Evolutionary conservation across 2,888 invertebrate species (phyloP), one percentile per base, ranked within the genome.

Genomic region (Chouioia cunea): DNA sequence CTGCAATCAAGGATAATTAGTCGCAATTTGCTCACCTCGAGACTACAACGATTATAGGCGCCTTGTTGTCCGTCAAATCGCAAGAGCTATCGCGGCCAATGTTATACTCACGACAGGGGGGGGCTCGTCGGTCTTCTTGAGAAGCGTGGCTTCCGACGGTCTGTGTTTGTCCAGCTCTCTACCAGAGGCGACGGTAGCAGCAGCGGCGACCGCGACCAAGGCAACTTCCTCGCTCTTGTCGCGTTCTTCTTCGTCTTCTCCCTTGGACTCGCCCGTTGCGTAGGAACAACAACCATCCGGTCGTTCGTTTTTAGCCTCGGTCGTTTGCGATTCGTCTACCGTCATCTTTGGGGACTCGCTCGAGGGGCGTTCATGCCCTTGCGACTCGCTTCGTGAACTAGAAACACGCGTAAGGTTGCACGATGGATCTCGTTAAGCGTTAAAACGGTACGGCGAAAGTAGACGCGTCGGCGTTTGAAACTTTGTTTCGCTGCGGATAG

Each of bases 1-100:
- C 82, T 82, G 59, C 12, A 71, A 66, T 27, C 6, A 44, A 56
- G 6, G 6, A 36, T 36, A 12, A 36, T 36, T 36, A 27, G 27
- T 27, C 6, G 27, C 27, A n/a, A n/a, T n/a, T n/a, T n/a, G n/a
- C n/a, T n/a, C n/a, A n/a, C n/a, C n/a, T n/a, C n/a, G n/a, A n/a
- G n/a, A n/a, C n/a, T n/a, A n/a, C n/a, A n/a, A n/a, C n/a, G n/a
- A n/a, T n/a, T n/a, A n/a, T n/a, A n/a, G n/a, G n/a, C n/a, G n/a
- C n/a, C n/a, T n/a, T n/a, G n/a, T n/a, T n/a, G n/a, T n/a, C n/a
- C n/a, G n/a, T n/a, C n/a, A n/a, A n/a, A n/a, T n/a, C n/a, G n/a
- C n/a, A n/a, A n/a, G n/a, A n/a, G n/a, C n/a, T n/a, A n/a, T n/a
- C n/a, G n/a, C n/a, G n/a, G n/a, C n/a, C n/a, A n/a, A 6, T 6